Conservation (phyloP, 2,113 vertebrate species). For the Circaetus gallicus region DNA sequence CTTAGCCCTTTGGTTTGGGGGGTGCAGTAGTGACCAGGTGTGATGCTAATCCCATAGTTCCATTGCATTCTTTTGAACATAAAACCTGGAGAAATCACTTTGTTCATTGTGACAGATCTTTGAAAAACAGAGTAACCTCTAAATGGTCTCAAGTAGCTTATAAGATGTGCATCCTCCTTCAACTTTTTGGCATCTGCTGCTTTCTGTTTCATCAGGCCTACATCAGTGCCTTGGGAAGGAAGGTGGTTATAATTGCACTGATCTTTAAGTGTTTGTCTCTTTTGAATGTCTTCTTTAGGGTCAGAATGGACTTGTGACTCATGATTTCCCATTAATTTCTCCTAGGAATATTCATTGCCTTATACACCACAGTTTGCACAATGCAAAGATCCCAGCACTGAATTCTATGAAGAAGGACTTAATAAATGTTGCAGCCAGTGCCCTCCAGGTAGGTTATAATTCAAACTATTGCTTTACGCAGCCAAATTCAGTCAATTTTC, state of each 20-base stretch:
- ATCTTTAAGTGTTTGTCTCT: neutral
- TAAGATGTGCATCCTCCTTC: neutral
- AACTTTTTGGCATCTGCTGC: neutral
- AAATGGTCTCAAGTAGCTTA: neutral
- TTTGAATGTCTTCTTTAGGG: neutral
- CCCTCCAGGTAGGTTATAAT: constrained; percentile 51
- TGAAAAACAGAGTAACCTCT: neutral
- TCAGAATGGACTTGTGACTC: neutral
- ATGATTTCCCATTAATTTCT: neutral
- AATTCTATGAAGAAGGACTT: constrained; percentile 27
- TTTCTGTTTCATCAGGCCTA: neutral
- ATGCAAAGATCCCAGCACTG: neutral
- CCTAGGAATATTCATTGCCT: constrained; percentile 12
- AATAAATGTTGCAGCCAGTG: constrained; percentile 65
- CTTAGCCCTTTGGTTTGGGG: neutral
- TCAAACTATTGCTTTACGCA: neutral
- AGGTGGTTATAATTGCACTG: neutral
- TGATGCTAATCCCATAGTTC: neutral
- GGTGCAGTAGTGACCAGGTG: neutral
- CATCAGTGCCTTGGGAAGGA: neutral
- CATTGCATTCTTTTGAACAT: neutral
- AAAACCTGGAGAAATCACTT: neutral
- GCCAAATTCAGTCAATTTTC: neutral
- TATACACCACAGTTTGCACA: neutral
- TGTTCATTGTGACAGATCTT: neutral